Conservation (phyloP, 2,113 vertebrate genomes). For the Coturnix japonica region DNA sequence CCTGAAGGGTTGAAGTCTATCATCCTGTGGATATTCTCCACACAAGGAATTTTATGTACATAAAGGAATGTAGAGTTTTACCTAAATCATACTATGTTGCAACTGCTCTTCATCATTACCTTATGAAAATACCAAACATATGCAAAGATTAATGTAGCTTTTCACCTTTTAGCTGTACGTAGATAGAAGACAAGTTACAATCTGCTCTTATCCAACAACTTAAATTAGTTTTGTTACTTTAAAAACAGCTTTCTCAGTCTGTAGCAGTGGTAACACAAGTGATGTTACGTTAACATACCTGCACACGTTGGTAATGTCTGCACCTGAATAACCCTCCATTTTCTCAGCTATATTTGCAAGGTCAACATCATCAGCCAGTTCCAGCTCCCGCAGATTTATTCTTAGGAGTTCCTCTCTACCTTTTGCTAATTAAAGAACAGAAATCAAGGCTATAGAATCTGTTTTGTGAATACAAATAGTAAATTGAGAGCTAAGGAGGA, state of each 20-base stretch:
- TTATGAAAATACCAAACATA: not conserved
- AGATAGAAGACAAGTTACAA: not conserved
- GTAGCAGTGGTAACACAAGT: not conserved
- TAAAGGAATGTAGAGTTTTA: not conserved
- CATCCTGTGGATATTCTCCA: not conserved
- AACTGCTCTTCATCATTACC: not conserved
- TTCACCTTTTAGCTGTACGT: not conserved
- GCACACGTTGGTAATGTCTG: constrained; percentile 98
- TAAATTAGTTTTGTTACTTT: not conserved
- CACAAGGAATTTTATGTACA: not conserved
- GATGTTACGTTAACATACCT: constrained; percentile 78
- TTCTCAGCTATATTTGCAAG: constrained; percentile 92
- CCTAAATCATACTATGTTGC: not conserved
- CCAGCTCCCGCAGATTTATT: constrained; percentile 94
- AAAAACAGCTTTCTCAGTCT: not conserved
- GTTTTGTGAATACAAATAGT: not conserved
- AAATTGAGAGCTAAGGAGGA: not conserved
- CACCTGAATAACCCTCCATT: constrained; percentile 97
- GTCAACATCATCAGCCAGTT: constrained; percentile 92
- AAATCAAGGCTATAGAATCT: not conserved
- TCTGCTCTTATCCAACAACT: not conserved
- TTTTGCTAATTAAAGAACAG: constrained; percentile 78
- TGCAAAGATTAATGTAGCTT: not conserved
- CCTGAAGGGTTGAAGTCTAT: not conserved
- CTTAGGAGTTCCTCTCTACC: constrained; percentile 92